Evolutionary conservation across 1,140 invertebrate species (phyloP).

Genomic region (Globodera ellingtonae): DNA sequence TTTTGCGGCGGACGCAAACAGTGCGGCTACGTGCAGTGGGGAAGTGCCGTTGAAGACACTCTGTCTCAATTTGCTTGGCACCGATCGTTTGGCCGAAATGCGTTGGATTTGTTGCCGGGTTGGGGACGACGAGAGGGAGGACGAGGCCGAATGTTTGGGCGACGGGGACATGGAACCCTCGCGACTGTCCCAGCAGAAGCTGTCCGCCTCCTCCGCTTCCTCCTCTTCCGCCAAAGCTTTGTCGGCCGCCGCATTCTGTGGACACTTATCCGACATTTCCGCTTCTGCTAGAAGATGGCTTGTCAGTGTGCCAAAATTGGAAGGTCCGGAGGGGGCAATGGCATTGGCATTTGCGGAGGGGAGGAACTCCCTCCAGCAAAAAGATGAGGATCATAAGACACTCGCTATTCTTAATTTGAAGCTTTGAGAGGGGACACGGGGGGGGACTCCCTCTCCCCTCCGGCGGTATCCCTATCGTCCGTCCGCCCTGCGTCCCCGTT

Average conservation of each 20-base stretch:
- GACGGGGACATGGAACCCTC: not conserved
- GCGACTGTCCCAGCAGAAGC: slow-evolving; percentile 7
- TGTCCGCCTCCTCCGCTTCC: not conserved
- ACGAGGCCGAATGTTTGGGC: not conserved
- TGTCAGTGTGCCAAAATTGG: too few species aligned
- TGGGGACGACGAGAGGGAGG: slow-evolving; percentile 1
- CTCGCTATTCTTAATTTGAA: not conserved
- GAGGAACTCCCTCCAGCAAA: too few species aligned
- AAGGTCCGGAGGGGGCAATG: too few species aligned
- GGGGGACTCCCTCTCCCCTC: too few species aligned
- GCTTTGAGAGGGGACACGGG: not conserved
- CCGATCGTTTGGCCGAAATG: not conserved
- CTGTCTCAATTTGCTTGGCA: slow-evolving; percentile 18
- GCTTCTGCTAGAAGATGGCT: not conserved
- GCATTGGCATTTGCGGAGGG: not conserved
- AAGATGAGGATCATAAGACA: too few species aligned
- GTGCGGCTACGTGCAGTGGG: slow-evolving; percentile 29
- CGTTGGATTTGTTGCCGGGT: not conserved
- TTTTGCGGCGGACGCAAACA: slow-evolving; percentile 29
- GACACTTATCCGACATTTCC: too few species aligned
- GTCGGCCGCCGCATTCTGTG: not conserved
- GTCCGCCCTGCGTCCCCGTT: not conserved
- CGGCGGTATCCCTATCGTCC: not conserved
- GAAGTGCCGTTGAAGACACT: slow-evolving; percentile 14
- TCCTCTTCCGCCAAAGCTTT: not conserved